Percentiles rank a stretch among this genome's conserved stretches.
phyloP scores from a whole-genome alignment of 2,888 invertebrate species.

The Liopterus haemorrhoidalis region DNA sequence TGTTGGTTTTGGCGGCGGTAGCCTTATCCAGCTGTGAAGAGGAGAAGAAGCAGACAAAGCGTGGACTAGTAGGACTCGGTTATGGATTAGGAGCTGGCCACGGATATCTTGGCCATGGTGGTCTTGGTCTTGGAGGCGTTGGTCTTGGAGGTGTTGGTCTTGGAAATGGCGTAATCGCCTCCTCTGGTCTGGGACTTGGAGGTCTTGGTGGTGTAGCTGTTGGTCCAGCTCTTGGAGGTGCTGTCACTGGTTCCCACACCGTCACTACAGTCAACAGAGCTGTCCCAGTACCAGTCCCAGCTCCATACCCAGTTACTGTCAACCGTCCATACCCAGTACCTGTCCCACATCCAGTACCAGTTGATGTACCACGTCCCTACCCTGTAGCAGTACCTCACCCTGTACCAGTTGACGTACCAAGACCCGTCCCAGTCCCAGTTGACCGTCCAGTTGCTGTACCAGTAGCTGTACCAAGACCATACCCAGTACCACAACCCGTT shows the following conservation, averaged over 20 bases:
- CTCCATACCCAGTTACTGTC: constrained; percentile 34
- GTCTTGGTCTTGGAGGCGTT: constrained; percentile 24
- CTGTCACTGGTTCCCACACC: constrained; percentile 24
- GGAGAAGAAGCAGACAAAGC: constrained; percentile 40
- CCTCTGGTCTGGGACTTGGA: constrained; percentile 27
- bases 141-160: constrained; percentile 19
- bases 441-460: constrained; percentile 39
- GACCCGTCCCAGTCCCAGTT: constrained; percentile 39
- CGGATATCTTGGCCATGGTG: constrained; percentile 12
- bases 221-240: constrained; percentile 19
- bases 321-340: constrained; percentile 34
- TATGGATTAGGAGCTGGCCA: constrained; percentile 21
- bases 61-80: constrained; percentile 39
- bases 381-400: constrained; percentile 33
- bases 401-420: constrained; percentile 30
- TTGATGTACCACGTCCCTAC: constrained; percentile 34
- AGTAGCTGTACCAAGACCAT: constrained; percentile 36
- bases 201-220: constrained; percentile 24
- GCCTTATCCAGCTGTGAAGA: constrained; percentile 13
- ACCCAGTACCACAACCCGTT: constrained; percentile 26
- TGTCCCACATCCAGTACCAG: constrained; percentile 33
- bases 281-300: constrained; percentile 34
- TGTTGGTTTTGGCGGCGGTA: constrained; percentile 35
- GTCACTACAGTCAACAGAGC: constrained; percentile 35
- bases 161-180: constrained; percentile 4